Evolutionary conservation across 1,140 invertebrate species (phyloP), one percentile per base, ranked within the genome.

Genomic region (Cydia pomonella): DNA sequence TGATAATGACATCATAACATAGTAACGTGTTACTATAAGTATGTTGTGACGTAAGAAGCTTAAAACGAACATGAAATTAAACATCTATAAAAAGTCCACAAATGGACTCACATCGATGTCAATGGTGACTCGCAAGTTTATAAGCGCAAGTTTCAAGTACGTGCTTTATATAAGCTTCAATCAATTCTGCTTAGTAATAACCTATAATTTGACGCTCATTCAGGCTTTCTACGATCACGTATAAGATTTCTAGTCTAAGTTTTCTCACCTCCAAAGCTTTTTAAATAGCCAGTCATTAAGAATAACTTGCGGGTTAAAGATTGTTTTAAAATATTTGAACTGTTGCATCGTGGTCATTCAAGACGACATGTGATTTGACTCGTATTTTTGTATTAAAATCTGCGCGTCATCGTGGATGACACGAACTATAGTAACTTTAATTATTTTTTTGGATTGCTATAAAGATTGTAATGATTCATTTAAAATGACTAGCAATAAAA

Each of bases 101-200:
- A 59, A n/a, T 59, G 21, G 12, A 59, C 23, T 12, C 1, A 2
- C 9, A 10, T 59, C 4, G 9, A 59, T 59, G 23, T 23, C 9
- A 21, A 12, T 59, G 12, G 23, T 59, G 18, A 59, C 53, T 59
- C 21, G 53, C 53, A 59, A 2, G 53, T 59, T 59, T 59, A 23
- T 59, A 23, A 59, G 9, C 53, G 21, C 7, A 7, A 9, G 18
- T 59, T 59, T 10, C 53, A 59, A 59, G 53, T 59, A 23, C 53
- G 53, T 59, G 53, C 6, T 59, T 59, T 23, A 59, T 59, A 12
- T 59, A 59, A 59, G 53, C 53, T 59, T 23, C 21, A 59, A 23
- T 59, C 53, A 59, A 23, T 23, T 59, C 21, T 59, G 53, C 53
- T 59, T 59, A 59, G 53, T 59, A 59, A 59, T 59, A 23, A 59